Evolutionary conservation across 2,113 vertebrate genomes (phyloP), one percentile per base, ranked within the genome.

Genomic region (Vanacampus margaritifer): DNA sequence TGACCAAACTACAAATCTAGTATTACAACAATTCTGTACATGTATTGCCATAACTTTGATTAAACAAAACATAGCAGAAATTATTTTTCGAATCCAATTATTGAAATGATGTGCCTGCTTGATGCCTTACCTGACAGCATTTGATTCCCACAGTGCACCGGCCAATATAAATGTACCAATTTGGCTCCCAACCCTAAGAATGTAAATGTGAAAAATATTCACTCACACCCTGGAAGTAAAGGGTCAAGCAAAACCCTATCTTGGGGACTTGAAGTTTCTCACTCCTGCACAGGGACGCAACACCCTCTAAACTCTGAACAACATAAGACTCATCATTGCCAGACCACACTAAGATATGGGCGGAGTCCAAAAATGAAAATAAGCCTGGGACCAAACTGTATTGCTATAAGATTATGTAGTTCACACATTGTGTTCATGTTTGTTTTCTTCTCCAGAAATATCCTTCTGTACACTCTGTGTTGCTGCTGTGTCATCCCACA

Each of bases 331-430:
- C 1, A 61, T 39, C 10, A 61, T 61, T 39, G 2, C 21, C 28
- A n/a, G 35, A 23, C 1, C 59, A 61, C 11, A 5, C 0, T 59
- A 41, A 8, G 12, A 39, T 13, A 60, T n/a, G 58, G 21, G 35
- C 71, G 67, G 54, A 75, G 67, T 79, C 37, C 72, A 73, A 82
- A 79, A 80, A 81, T 84, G 75, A 82, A 79, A 80, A 81, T 84
- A 86, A 51, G 1, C 21, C 21, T 23, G 48, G n/a, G 79, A 67
- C 50, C 0, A 59, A 64, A 45, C 24, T 17, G n/a, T 63, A 1
- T 46, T 14, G n/a, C 12, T 63, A 11, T 43, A 21, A 43, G 9
- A 43, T 61, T 19, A 43, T 39, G 60, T 13, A 41, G 23, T 14
- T 43, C 9, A 26, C 21, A 4, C 35, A 39, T 37, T 39, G 37